phyloP scores from a whole-genome alignment of 2,888 invertebrate genomes.

The Diabrotica balteata region DNA sequence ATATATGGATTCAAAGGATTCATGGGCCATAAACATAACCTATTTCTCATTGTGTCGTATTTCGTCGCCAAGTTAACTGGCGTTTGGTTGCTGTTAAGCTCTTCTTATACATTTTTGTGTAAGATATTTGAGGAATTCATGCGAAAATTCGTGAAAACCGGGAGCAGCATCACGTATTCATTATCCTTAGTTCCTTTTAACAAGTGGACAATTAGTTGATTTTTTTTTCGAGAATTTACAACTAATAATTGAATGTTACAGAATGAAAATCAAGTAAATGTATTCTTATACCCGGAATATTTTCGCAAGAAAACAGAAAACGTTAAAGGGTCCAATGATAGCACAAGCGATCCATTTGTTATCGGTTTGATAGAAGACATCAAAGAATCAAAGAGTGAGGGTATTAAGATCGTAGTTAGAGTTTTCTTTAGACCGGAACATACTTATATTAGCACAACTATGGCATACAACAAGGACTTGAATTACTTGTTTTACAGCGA shows the following conservation, averaged over 20 bases:
- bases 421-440: slow-evolving; percentile 81
- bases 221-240: no score
- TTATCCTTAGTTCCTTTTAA: no score
- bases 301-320: slow-evolving; percentile 77
- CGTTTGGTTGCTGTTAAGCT: no score
- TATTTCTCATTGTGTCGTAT: no score
- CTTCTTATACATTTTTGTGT: no score
- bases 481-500: slow-evolving; percentile 81
- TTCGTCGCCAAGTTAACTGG: no score
- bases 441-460: slow-evolving; percentile 66
- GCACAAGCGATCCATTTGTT: slow-evolving; percentile 78
- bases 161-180: no score
- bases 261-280: slow-evolving; percentile 67
- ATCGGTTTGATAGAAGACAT: slow-evolving; percentile 75
- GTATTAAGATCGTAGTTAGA: slow-evolving; percentile 70
- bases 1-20: no score
- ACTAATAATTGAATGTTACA: slow-evolving; percentile 1
- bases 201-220: no score
- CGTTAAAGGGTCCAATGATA: slow-evolving; percentile 74
- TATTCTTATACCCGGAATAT: slow-evolving; percentile 79
- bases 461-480: slow-evolving; percentile 70
- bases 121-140: no score
- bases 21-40: no score
- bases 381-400: slow-evolving; percentile 56
- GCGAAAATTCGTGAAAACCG: no score